Evolutionary conservation across 2,113 vertebrate species (phyloP).

Genomic region (Plotosus lineatus): DNA sequence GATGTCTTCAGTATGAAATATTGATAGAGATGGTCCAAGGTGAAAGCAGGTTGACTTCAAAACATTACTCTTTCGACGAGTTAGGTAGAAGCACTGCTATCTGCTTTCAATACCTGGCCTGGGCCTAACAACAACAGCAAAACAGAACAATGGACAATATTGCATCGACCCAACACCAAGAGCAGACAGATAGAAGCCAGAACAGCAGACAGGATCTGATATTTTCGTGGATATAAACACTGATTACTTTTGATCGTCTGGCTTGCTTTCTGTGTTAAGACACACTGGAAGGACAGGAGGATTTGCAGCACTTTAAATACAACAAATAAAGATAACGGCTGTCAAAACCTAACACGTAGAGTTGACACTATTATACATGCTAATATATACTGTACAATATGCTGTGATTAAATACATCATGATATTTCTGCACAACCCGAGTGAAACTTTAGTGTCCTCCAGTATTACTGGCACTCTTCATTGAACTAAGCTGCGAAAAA

Average conservation of each 20-base stretch:
- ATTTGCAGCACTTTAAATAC: constrained; percentile 38
- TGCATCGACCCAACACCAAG: neutral
- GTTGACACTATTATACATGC: neutral
- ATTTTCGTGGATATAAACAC: neutral
- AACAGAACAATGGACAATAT: constrained; percentile 14
- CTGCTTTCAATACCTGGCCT: constrained; percentile 22
- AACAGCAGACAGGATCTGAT: constrained; percentile 8
- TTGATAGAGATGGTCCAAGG: constrained; percentile 48
- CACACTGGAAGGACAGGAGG: neutral
- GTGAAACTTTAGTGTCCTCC: neutral
- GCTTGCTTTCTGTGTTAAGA: constrained; percentile 7
- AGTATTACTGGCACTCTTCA: neutral
- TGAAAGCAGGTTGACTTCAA: constrained; percentile 22
- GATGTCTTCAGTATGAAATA: constrained; percentile 47
- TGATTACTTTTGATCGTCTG: constrained; percentile 5
- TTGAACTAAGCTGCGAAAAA: neutral
- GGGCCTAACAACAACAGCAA: constrained; percentile 22
- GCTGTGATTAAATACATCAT: neutral
- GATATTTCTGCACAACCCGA: neutral
- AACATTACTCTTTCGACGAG: constrained; percentile 41
- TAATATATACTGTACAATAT: neutral
- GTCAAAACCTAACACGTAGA: constrained; percentile 20
- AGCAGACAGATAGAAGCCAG: constrained; percentile 11
- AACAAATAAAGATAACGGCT: constrained; percentile 29
- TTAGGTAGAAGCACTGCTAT: constrained; percentile 47